These are phyloP conservation scores for Pseudoips prasinana DNA, from an alignment of 2,888 invertebrate genomes.

Conservation along the genomic window DNA sequence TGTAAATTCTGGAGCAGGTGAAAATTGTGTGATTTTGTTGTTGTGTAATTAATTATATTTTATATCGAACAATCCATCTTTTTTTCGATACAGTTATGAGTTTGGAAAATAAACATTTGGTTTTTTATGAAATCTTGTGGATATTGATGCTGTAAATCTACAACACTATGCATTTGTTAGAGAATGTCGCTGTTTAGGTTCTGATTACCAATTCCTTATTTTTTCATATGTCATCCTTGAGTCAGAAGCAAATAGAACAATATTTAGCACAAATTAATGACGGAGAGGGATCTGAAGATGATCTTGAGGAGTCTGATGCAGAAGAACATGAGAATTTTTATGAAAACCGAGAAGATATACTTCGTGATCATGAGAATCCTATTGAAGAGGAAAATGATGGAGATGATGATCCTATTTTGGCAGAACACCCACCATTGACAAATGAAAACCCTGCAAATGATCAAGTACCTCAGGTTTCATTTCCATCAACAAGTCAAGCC, in stretches of 20 bases:
- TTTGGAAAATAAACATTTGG: constrained; percentile 29
- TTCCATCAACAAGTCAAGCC: constrained; percentile 37
- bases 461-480: constrained; percentile 38
- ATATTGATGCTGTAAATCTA: constrained; percentile 30
- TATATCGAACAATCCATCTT: constrained; percentile 34
- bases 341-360: constrained; percentile 37
- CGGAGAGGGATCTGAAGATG: constrained; percentile 37
- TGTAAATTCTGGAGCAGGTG: constrained; percentile 19
- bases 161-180: no score
- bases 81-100: constrained; percentile 32
- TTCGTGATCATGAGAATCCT: constrained; percentile 37
- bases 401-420: constrained; percentile 31
- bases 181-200: constrained; percentile 27
- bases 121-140: constrained; percentile 25
- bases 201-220: constrained; percentile 25
- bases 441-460: constrained; percentile 30
- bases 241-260: no score
- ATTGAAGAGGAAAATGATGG: constrained; percentile 37
- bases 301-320: constrained; percentile 38
- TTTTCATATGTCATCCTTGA: constrained; percentile 32
- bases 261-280: constrained; percentile 38
- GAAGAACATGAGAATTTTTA: constrained; percentile 34
- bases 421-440: constrained; percentile 36
- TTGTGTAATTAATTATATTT: constrained; percentile 26
- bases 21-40: constrained; percentile 30